Base-by-base conservation (phyloP, 2,888 invertebrate species). In the Pecten maximus region DNA sequence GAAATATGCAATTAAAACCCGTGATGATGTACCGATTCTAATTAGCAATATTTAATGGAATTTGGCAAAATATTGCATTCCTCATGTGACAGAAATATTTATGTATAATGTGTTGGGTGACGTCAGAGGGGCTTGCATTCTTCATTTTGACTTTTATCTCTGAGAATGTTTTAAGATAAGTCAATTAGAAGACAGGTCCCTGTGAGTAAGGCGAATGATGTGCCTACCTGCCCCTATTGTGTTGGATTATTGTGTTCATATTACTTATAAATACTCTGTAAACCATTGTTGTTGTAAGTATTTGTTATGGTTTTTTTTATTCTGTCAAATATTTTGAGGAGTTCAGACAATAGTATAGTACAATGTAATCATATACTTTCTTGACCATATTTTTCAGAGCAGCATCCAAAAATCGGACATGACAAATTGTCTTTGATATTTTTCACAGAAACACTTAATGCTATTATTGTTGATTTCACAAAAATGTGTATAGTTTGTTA, bases 171-270 rank as follows among this genome's bases (percentile, higher is more conserved):
- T 74, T 28, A 74, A 74, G 6, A 8, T 3, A 74, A 74, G 28
- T 23, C 23, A 35, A 35, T 8, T 35, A 74, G 28, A 74, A 74
- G 74, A 74, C 74, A 74, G 35, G 74, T 35, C 74, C 35, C 74
- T 74, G 74, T 74, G 74, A 74, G 28, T 74, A 35, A 74, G 35
- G 74, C 35, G 10, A 28, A 1, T n/a, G n/a, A n/a, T n/a, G n/a
- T 74, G 74, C 28, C 50, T 19, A 35, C 15, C 28, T 35, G 35
- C 50, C 50, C 3, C 35, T 74, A 28, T 35, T 19, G 6, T 74
- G 50, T 54, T 54, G 23, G 74, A 74, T 23, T 15, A 74, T 74
- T 74, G 74, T 74, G 74, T 74, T 74, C 74, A 74, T 74, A 35
- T 8, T 35, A 35, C 28, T 74, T 74, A 74, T 74, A 28, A 74